Percentiles rank a stretch among this genome's conserved stretches.
These are phyloP conservation scores for Neopelma chrysocephalum DNA, from an alignment of 2,797 vertebrate genomes.

Conservation along the genomic window DNA sequence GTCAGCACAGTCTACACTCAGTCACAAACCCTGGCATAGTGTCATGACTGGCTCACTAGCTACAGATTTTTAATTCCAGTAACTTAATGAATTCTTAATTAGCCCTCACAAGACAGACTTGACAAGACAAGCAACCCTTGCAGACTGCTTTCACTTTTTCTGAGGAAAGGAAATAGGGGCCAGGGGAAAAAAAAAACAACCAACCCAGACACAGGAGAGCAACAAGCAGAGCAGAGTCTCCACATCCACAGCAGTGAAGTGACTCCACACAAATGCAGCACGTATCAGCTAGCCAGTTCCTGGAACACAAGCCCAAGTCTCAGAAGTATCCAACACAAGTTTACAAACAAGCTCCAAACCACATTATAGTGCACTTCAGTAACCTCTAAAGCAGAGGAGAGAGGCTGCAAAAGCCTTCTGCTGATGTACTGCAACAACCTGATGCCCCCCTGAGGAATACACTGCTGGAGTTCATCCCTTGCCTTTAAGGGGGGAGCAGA, in stretches of 20 bases:
- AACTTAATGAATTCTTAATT: constrained; percentile 3
- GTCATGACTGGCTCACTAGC: background rate
- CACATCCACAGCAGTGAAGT: background rate
- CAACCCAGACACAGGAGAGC: background rate
- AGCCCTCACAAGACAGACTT: background rate
- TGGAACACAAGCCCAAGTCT: background rate
- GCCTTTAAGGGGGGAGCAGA: background rate
- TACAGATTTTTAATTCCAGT: background rate
- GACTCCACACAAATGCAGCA: background rate
- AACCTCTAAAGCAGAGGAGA: background rate
- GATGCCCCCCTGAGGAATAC: background rate
- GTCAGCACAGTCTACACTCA: background rate
- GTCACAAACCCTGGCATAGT: background rate
- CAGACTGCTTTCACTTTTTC: background rate
- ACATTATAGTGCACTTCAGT: background rate
- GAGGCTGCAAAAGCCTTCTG: background rate
- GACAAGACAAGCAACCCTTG: background rate
- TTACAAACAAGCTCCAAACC: constrained; percentile 6
- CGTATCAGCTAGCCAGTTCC: background rate
- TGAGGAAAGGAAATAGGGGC: background rate
- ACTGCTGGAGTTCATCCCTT: background rate
- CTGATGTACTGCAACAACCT: background rate
- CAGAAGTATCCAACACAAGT: background rate
- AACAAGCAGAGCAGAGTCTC: background rate
- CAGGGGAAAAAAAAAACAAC: background rate